These are phyloP conservation scores for Carollia perspicillata DNA, from an alignment of 2,113 vertebrate species.

Conservation along the genomic window DNA sequence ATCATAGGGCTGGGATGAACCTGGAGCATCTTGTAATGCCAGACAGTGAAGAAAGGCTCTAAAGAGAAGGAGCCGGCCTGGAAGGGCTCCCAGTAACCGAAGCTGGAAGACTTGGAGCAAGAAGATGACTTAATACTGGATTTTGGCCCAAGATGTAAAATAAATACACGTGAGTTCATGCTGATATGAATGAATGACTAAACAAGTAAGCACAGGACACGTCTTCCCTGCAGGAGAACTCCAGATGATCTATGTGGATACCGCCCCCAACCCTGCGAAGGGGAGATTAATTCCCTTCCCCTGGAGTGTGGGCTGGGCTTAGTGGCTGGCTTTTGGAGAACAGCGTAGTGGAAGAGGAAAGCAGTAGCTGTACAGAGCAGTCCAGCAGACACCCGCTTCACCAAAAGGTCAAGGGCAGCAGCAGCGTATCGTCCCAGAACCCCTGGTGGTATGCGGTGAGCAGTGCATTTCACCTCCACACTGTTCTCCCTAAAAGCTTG, in stretches of 20 bases:
- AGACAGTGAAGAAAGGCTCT: background rate
- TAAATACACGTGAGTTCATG: background rate
- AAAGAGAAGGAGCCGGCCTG: background rate
- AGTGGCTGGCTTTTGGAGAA: background rate
- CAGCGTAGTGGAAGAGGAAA: too few species aligned
- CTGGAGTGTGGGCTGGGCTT: background rate
- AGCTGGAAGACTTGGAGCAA: background rate
- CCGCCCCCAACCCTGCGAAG: background rate
- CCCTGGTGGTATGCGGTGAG: fast-evolving
- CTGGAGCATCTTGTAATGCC: background rate
- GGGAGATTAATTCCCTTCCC: background rate
- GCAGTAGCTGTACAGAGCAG: background rate
- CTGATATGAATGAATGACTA: background rate
- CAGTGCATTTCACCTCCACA: fast-evolving
- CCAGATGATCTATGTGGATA: background rate
- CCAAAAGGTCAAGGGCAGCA: background rate
- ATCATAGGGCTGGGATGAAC: background rate
- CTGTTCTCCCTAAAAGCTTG: background rate
- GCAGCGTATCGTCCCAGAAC: fast-evolving
- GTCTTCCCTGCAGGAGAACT: background rate
- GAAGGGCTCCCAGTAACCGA: background rate
- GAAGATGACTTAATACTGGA: fast-evolving
- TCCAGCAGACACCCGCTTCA: background rate
- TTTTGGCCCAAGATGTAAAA: background rate
- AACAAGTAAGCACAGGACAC: background rate